phyloP scores from a whole-genome alignment of 2,888 invertebrate species.

The Blomia tropicalis region DNA sequence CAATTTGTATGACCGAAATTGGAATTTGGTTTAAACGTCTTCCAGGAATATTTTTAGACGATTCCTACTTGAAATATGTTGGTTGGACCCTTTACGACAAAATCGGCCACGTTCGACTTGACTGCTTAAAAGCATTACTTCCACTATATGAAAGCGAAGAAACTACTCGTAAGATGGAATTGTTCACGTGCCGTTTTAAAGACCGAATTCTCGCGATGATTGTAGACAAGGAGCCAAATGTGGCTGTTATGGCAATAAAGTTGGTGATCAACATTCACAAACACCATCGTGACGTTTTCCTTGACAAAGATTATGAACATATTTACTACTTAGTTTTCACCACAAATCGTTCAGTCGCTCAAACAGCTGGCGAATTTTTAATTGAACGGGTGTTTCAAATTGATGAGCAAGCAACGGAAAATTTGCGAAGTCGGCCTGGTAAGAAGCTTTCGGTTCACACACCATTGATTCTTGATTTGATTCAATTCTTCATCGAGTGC shows the following conservation, averaged over 20 bases:
- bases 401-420: slow-evolving; percentile 52
- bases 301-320: slow-evolving; percentile 95
- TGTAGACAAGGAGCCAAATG: slow-evolving; percentile 91
- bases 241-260: slow-evolving; percentile 87
- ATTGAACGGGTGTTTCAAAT: slow-evolving; percentile 85
- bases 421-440: slow-evolving; percentile 52
- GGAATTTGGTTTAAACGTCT: slow-evolving; percentile 99
- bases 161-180: slow-evolving; percentile 80
- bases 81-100: slow-evolving; percentile 98
- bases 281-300: slow-evolving; percentile 80
- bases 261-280: slow-evolving; percentile 83
- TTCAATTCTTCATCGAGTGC: slow-evolving; percentile 96
- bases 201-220: slow-evolving; percentile 98
- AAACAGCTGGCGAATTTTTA: slow-evolving; percentile 94
- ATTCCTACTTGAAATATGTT: slow-evolving; percentile 95
- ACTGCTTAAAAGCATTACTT: slow-evolving; percentile 70
- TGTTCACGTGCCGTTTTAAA: slow-evolving; percentile 98
- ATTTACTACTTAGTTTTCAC: slow-evolving; percentile 98
- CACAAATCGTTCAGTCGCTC: slow-evolving; percentile 81
- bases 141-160: slow-evolving; percentile 90
- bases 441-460: slow-evolving; percentile 72
- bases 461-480: slow-evolving; percentile 85
- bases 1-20: slow-evolving; percentile 96
- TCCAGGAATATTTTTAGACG: slow-evolving; percentile 95
- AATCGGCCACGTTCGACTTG: slow-evolving; percentile 38